phyloP scores from a whole-genome alignment of 2,888 invertebrate genomes.

The Baccha elongata region DNA sequence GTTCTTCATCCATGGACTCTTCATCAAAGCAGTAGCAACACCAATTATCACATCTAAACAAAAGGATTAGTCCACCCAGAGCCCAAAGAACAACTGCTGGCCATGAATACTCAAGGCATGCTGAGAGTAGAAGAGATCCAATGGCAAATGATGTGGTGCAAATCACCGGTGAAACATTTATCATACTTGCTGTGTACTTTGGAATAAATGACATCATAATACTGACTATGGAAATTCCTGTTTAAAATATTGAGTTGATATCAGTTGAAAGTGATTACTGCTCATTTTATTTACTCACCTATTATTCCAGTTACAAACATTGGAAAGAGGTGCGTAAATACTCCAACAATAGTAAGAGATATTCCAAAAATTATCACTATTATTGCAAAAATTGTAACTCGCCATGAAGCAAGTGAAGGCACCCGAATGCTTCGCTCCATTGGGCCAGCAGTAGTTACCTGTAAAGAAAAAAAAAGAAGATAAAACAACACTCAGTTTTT shows the following conservation, averaged over 20 bases:
- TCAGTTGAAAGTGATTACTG: background rate
- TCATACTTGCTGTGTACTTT: conserved; percentile 80
- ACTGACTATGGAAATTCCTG: conserved; percentile 79
- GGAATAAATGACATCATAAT: conserved; percentile 81
- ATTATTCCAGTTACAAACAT: conserved; percentile 78
- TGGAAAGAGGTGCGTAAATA: conserved; percentile 78
- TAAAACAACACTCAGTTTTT: background rate
- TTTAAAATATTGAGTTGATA: background rate
- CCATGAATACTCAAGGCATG: conserved; percentile 81
- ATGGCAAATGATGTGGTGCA: conserved; percentile 78
- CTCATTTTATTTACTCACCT: conserved; percentile 69
- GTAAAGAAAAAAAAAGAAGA: background rate
- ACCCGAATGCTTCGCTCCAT: conserved; percentile 80
- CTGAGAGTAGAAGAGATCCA: conserved; percentile 78
- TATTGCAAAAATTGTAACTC: conserved; percentile 80
- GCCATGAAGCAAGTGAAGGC: conserved; percentile 81
- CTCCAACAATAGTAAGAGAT: conserved; percentile 78
- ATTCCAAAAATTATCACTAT: conserved; percentile 78
- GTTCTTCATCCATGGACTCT: conserved; percentile 77
- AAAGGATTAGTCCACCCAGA: conserved; percentile 78
- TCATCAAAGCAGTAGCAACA: conserved; percentile 81
- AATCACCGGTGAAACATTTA: conserved; percentile 80
- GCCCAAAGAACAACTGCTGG: conserved; percentile 81
- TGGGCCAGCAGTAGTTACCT: conserved; percentile 82
- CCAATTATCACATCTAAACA: conserved; percentile 81